Conservation (phyloP, 2,888 invertebrate genomes). For the Melieria omissa region DNA sequence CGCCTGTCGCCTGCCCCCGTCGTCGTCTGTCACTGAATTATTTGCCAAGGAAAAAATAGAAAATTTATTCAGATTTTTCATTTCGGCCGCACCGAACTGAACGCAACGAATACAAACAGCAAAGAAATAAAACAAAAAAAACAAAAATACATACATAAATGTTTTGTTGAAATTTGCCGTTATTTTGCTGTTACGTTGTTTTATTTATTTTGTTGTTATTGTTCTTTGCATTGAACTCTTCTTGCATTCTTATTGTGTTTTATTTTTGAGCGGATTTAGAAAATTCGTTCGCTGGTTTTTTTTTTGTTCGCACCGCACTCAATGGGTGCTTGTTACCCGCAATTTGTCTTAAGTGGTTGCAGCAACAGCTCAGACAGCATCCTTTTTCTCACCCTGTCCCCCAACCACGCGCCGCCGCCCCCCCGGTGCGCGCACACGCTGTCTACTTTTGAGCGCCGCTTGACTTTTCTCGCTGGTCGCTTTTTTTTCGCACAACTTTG, state of each 20-base stretch:
- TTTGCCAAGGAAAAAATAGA: conserved; percentile 34
- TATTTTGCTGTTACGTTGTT: conserved; percentile 26
- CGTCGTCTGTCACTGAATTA: neutral
- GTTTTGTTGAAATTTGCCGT: conserved; percentile 42
- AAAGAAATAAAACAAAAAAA: conserved; percentile 34
- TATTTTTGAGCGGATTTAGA: conserved; percentile 31
- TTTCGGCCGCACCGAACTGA: neutral
- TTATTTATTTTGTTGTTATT: conserved; percentile 38
- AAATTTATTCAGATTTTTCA: conserved; percentile 49
- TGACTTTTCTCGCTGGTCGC: too few species aligned
- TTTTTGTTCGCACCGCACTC: conserved; percentile 33
- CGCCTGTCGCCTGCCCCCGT: conserved; percentile 1
- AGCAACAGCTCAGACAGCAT: conserved; percentile 37
- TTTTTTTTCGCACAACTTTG: too few species aligned
- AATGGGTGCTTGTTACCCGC: conserved; percentile 58
- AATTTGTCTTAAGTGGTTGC: conserved; percentile 63
- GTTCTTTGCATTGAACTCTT: conserved; percentile 32
- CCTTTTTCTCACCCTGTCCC: conserved; percentile 35
- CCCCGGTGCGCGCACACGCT: too few species aligned
- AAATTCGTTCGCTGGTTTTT: conserved; percentile 32
- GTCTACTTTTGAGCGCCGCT: too few species aligned
- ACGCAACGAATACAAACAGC: neutral
- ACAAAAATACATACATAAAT: conserved; percentile 22
- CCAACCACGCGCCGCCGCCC: too few species aligned
- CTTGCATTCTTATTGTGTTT: conserved; percentile 23